These are phyloP conservation scores for Poeciliopsis gracilis DNA, from an alignment of 2,797 vertebrate genomes.

Conservation along the genomic window DNA sequence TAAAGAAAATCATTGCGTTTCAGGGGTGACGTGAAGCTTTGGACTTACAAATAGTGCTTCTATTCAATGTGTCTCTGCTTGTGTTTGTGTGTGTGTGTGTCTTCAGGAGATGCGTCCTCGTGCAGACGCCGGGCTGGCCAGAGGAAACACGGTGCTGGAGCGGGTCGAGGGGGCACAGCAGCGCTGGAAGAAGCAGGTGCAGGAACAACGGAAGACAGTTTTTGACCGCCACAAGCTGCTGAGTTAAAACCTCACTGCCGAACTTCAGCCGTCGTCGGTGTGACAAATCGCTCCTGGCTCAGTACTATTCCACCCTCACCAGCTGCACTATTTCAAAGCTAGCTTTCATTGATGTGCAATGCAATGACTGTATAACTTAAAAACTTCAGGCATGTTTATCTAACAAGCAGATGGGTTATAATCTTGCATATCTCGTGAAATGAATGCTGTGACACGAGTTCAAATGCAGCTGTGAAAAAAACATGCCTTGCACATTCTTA, in stretches of 20 bases:
- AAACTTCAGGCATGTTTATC: conserved; percentile 18
- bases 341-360: conserved; percentile 21
- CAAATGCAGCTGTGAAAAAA: conserved; percentile 9
- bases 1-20: neutral
- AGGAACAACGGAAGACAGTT: conserved; percentile 95
- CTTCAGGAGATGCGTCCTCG: conserved; percentile 84
- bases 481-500: conserved; percentile 8
- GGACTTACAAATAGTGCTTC: neutral
- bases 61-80: neutral
- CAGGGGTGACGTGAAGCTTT: neutral
- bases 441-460: conserved; percentile 8
- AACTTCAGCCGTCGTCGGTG: conserved; percentile 28
- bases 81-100: conserved; percentile 25
- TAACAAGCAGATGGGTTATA: neutral
- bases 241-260: conserved; percentile 79
- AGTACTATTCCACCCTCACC: conserved; percentile 40
- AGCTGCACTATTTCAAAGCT: conserved; percentile 37
- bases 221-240: conserved; percentile 97
- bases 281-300: conserved; percentile 14
- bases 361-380: conserved; percentile 4
- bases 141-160: conserved; percentile 91
- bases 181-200: conserved; percentile 96
- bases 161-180: conserved; percentile 94
- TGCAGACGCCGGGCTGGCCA: conserved; percentile 54
- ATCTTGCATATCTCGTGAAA: neutral